Evolutionary conservation across 2,113 vertebrate species (phyloP).

Genomic region (Podocnemis expansa): DNA sequence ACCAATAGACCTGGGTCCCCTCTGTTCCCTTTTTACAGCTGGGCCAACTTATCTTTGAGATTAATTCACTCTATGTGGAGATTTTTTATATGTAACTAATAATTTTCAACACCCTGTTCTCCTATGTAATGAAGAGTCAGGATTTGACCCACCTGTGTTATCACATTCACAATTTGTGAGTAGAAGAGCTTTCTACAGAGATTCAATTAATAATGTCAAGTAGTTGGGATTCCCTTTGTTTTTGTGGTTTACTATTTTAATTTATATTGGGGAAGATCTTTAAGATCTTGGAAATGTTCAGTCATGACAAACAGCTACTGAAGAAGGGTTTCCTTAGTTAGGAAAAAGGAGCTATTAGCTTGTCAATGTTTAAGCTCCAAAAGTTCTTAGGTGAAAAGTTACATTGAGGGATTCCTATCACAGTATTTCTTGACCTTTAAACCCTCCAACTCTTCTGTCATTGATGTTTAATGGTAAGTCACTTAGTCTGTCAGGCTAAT

Average conservation of each 20-base stretch:
- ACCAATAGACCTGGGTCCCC: neutral
- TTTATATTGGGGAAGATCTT: conserved; percentile 69
- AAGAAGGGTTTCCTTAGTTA: conserved; percentile 78
- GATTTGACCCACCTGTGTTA: neutral
- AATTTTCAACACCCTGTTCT: neutral
- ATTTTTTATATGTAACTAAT: neutral
- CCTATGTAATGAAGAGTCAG: neutral
- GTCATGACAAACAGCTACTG: conserved; percentile 75
- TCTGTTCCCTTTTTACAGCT: neutral
- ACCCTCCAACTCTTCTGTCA: conserved; percentile 86
- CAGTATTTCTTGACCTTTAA: conserved; percentile 92
- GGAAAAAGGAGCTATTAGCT: conserved; percentile 88
- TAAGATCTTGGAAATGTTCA: conserved; percentile 69
- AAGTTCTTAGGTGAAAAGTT: conserved; percentile 76
- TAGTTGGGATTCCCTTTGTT: conserved; percentile 66
- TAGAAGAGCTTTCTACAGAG: neutral
- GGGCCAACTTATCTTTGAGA: neutral
- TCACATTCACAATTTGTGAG: neutral
- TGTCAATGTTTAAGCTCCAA: conserved; percentile 89
- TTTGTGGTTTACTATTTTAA: conserved; percentile 72
- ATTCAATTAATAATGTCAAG: conserved; percentile 66
- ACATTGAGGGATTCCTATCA: conserved; percentile 86
- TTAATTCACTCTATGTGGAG: neutral
- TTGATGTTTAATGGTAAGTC: conserved; percentile 90
- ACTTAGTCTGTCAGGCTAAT: conserved; percentile 87